Percentiles rank a stretch among this genome's conserved stretches.
Evolutionary conservation across 2,888 invertebrate genomes (phyloP).

Genomic region (Diogma glabrata): DNA sequence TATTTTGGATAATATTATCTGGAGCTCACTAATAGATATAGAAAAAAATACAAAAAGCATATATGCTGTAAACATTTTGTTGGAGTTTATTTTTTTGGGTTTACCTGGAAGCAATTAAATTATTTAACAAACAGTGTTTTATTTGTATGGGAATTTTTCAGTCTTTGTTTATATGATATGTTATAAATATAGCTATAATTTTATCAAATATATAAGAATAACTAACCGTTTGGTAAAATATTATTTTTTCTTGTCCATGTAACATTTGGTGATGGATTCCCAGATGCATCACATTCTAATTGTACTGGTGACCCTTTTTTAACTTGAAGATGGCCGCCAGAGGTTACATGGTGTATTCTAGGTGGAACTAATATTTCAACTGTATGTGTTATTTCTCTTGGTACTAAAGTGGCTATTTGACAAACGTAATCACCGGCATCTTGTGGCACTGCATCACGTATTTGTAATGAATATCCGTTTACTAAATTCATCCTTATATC

Average conservation of each 20-base stretch:
- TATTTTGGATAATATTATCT: no score
- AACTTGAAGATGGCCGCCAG: constrained; percentile 42
- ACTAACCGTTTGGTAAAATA: constrained; percentile 19
- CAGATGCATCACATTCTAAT: constrained; percentile 54
- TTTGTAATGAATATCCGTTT: constrained; percentile 44
- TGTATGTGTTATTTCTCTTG: constrained; percentile 44
- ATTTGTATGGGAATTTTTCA: no score
- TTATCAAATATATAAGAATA: no score
- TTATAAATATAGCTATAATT: no score
- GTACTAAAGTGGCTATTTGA: constrained; percentile 44
- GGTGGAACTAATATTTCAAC: constrained; percentile 47
- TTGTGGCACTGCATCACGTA: constrained; percentile 41
- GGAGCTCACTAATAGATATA: no score
- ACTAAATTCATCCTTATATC: constrained; percentile 43
- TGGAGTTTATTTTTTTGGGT: no score
- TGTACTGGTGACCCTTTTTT: constrained; percentile 56
- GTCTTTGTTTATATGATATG: no score
- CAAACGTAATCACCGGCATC: constrained; percentile 48
- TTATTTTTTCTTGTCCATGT: constrained; percentile 42
- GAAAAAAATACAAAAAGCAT: no score
- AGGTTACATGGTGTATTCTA: constrained; percentile 40
- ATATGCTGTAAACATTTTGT: no score
- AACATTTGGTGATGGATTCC: constrained; percentile 60
- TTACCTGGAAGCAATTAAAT: no score
- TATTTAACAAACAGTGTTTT: no score